These are phyloP conservation scores for Cryptosula pallasiana DNA, from an alignment of 2,888 invertebrate genomes.

Conservation along the genomic window DNA sequence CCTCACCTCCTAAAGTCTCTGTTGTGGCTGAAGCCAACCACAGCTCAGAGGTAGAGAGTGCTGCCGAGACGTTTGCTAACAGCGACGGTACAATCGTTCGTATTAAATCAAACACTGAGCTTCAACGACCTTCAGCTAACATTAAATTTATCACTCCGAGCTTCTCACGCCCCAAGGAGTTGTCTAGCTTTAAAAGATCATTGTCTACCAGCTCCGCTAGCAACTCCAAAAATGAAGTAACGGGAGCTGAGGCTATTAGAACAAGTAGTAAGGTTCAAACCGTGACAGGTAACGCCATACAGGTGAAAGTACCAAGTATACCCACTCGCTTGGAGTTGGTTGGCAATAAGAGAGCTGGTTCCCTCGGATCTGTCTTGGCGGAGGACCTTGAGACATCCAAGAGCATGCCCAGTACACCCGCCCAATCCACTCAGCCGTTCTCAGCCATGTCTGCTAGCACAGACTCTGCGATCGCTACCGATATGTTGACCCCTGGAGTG, in stretches of 20 bases:
- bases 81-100: slow-evolving; percentile 14
- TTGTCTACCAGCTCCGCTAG: background rate
- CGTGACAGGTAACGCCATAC: slow-evolving; percentile 17
- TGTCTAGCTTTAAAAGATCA: slow-evolving; percentile 11
- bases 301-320: slow-evolving; percentile 10
- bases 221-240: background rate
- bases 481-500: background rate
- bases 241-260: background rate
- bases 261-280: background rate
- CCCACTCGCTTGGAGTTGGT: background rate
- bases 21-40: background rate
- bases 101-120: slow-evolving; percentile 9
- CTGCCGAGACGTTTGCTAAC: slow-evolving; percentile 72
- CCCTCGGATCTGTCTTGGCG: background rate
- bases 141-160: slow-evolving; percentile 10
- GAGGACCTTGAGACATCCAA: background rate
- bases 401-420: background rate
- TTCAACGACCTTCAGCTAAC: background rate
- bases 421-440: background rate
- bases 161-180: slow-evolving; percentile 1
- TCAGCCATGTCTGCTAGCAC: background rate
- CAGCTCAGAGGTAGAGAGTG: slow-evolving; percentile 52
- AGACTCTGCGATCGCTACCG: background rate
- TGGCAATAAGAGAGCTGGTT: background rate
- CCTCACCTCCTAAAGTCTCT: background rate